Conservation (phyloP, 1,140 invertebrate genomes). For the Aradophagus sp. region DNA sequence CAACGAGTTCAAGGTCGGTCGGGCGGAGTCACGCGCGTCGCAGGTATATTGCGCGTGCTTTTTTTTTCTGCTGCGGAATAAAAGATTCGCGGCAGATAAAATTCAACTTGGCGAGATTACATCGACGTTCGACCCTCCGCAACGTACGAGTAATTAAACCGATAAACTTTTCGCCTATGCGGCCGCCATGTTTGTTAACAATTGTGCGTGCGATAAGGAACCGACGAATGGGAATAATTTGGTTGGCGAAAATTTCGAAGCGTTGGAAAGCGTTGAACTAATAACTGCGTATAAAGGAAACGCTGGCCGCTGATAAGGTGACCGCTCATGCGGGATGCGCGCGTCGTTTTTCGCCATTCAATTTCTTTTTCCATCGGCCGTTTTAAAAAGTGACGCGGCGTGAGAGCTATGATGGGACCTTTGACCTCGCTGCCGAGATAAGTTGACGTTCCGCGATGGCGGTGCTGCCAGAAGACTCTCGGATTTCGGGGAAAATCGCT, state of each 20-base stretch:
- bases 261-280: conserved; percentile 5
- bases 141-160: conserved; percentile 54
- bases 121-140: conserved; percentile 49
- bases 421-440: conserved; percentile 45
- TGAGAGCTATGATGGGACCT: conserved; percentile 44
- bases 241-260: conserved; percentile 13
- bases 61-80: conserved; percentile 46
- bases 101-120: conserved; percentile 32
- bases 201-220: conserved; percentile 47
- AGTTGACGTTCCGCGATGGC: conserved; percentile 23
- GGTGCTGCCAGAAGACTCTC: conserved; percentile 8
- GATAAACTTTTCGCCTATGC: conserved; percentile 59
- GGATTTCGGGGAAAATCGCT: conserved; percentile 4
- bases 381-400: conserved; percentile 44
- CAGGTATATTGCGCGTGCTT: conserved; percentile 41
- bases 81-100: conserved; percentile 51
- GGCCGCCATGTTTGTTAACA: conserved; percentile 52
- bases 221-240: conserved; percentile 7
- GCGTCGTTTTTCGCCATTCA: too few relatives aligned
- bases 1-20: conserved; percentile 43
- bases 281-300: conserved; percentile 51
- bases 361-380: too few relatives aligned
- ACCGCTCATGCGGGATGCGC: conserved; percentile 30
- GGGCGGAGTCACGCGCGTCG: conserved; percentile 10
- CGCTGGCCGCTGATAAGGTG: conserved; percentile 24